These are phyloP conservation scores for Caenorhabditis drosophilae DNA, from an alignment of 2,888 invertebrate genomes.

Conservation along the genomic window DNA sequence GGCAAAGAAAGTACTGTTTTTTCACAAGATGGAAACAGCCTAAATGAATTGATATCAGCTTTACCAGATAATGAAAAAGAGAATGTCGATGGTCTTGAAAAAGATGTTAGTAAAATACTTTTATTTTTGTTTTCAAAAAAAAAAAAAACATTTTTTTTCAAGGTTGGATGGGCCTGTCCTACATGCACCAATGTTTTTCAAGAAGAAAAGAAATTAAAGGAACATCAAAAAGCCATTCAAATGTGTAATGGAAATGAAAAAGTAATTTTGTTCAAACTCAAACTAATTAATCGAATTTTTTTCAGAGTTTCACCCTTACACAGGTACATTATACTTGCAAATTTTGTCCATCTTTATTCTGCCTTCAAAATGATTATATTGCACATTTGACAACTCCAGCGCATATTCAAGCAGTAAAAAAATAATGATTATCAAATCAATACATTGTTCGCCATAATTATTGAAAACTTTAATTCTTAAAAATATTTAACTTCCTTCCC, in stretches of 20 bases:
- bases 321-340: constrained; percentile 65
- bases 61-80: constrained; percentile 37
- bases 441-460: not conserved
- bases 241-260: constrained; percentile 3
- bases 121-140: too few species aligned
- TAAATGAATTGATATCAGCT: constrained; percentile 24
- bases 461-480: not conserved
- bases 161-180: constrained; percentile 69
- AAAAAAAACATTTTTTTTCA: constrained; percentile 16
- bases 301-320: constrained; percentile 57
- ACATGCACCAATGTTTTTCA: constrained; percentile 68
- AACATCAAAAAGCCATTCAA: constrained; percentile 54
- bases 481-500: not conserved
- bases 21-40: constrained; percentile 47
- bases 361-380: constrained; percentile 57
- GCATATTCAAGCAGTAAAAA: constrained; percentile 7
- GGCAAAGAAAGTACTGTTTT: constrained; percentile 34
- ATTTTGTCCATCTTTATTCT: constrained; percentile 51
- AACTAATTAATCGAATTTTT: constrained; percentile 3
- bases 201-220: constrained; percentile 54
- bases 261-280: not conserved
- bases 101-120: constrained; percentile 42
- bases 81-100: constrained; percentile 29
- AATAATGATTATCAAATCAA: constrained; percentile 1
- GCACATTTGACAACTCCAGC: constrained; percentile 14